A percentile compares a stretch with the other conserved stretches of the same genome.
These are phyloP conservation scores for Diabrotica virgifera DNA, from an alignment of 1,140 invertebrate species.

Conservation along the genomic window DNA sequence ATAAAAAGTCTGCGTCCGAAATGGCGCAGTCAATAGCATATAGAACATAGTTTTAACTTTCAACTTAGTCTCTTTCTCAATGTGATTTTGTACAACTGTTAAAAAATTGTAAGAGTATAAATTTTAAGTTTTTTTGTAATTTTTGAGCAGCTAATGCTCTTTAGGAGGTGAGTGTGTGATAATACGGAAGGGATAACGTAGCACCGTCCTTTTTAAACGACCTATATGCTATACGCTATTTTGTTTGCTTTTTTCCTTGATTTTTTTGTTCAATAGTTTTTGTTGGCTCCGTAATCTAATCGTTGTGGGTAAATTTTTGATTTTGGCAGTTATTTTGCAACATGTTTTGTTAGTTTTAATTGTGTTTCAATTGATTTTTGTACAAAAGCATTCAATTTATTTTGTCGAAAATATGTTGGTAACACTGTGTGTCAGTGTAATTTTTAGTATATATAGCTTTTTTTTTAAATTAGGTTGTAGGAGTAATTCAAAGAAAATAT, in stretches of 20 bases:
- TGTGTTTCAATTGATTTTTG: not conserved
- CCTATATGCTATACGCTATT: no score
- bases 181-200: constrained; percentile 8
- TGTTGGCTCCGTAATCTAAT: no score
- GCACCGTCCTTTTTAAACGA: not conserved
- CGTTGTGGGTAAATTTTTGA: no score
- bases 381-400: no score
- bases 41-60: constrained; percentile 36
- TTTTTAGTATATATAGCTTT: no score
- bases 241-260: no score
- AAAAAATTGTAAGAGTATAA: constrained; percentile 40
- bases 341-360: constrained; percentile 9
- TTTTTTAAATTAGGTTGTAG: no score
- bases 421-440: no score
- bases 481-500: no score
- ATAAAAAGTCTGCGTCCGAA: constrained; percentile 23
- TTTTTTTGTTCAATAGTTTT: no score
- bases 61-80: constrained; percentile 42
- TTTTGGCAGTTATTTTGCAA: no score
- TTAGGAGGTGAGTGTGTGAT: constrained; percentile 30
- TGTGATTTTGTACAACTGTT: constrained; percentile 44
- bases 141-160: constrained; percentile 34
- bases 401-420: no score
- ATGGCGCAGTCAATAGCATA: constrained; percentile 33
- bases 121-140: constrained; percentile 39